Evolutionary conservation across 1,140 invertebrate species (phyloP), one percentile per base, ranked within the genome.

Genomic region (Mizuhopecten yessoensis): DNA sequence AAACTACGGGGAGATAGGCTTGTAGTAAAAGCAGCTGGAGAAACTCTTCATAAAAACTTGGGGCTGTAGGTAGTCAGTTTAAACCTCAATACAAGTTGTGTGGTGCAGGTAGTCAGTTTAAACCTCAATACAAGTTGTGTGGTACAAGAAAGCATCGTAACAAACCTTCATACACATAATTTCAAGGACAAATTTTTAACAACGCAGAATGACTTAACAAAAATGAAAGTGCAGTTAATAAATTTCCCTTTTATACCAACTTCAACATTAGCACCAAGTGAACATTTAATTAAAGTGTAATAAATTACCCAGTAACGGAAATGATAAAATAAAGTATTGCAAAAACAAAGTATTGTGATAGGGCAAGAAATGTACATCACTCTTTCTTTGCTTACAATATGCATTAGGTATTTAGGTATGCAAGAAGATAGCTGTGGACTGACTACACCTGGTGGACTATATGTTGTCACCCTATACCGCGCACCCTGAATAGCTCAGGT

Each of bases 271-370:
- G 7, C 57, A 75, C 57, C 9, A 75, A 29, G n/a, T n/a, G 11
- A 17, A 29, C 2, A 20, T 20, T 57, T 15, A 7, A 57, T 20
- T 11, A 57, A 75, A n/a, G n/a, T n/a, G 17, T 15, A 2, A n/a
- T 29, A 75, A 75, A 75, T 75, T 75, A 75, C 57, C 57, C 29
- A 23, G 11, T 75, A 75, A 75, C 57, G 57, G 57, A 75, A 75
- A 75, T 75, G 57, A 75, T 75, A 75, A 75, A 75, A 75, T 29
- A 75, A 13, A 75, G 2, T 75, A 75, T 75, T 75, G 57, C 57
- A 75, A 75, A 75, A 75, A 75, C n/a, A 75, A 75, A 29, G 57
- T 75, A 75, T 75, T 75, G 57, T 75, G 57, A 75, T 29, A 13
- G 57, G 11, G 57, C n/a, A 75, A 75, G 57, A 29, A 29, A 75